Base-by-base conservation (phyloP, 1,140 invertebrate species). In the Thaumetopoea pityocampa region DNA sequence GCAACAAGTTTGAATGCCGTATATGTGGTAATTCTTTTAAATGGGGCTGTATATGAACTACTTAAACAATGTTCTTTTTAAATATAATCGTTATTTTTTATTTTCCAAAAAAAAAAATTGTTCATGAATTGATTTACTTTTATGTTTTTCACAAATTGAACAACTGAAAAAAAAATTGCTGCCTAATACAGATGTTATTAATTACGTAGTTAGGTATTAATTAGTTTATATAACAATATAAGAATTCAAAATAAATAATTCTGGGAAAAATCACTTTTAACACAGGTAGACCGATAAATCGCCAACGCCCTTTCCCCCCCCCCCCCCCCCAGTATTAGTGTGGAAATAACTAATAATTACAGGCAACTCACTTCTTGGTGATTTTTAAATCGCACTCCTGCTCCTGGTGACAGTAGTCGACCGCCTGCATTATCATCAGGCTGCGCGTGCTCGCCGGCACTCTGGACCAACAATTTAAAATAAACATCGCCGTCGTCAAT, bases 371-470 rank as follows among this genome's bases (percentile, higher is more conserved):
- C 78, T 59, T 77, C 32, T 80, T 82, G 30, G 54, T 73, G 18
- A 56, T 53, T 28, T 76, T 81, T 38, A 64, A 61, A 8, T 81
- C 76, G 26, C 73, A 76, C 30, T 79, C 79, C 30, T 81, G 77
- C 32, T 80, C 79, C 28, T 81, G 79, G 24, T 73, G 70, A 34
- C 79, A 83, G 55, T 81, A 83, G 41, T 83, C 79, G 1, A 76
- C 72, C 0, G 76, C 77, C 33, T 83, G 79, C 63, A 73, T 53
- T 23, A 78, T 63, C 72, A 83, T 83, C 45, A 78, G 46, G 17
- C 51, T 66, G 3, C 79, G 65, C 2, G 76, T 83, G 2, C 63
- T 60, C 5, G 54, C 37, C 8, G 71, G 72, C 3, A 83, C 67
- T 2, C 79, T 80, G 44, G 7, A 15, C 22, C 11, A 7, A 2